Conservation (phyloP, 64 coral and sea anemone species). For the Stichodactyla mertensii region DNA sequence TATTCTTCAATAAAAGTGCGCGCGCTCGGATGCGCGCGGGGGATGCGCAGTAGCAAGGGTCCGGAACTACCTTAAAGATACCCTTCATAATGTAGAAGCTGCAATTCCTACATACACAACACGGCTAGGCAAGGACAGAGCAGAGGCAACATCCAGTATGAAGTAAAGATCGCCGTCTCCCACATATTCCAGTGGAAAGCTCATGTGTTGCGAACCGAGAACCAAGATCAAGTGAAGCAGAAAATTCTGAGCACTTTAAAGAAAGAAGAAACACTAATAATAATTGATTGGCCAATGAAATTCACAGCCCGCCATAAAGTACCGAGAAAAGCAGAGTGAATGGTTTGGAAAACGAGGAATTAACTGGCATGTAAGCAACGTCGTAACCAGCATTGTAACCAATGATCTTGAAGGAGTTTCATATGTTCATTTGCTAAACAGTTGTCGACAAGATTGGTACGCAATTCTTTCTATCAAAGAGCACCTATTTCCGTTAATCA, state of each 20-base stretch:
- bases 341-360: conserved; percentile 6
- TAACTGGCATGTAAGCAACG: conserved; percentile 10
- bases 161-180: conserved; percentile 2
- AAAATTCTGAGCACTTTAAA: not conserved
- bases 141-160: conserved; percentile 1
- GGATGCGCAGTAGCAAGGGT: no score
- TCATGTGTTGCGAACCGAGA: conserved; percentile 4
- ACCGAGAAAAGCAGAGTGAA: conserved; percentile 23
- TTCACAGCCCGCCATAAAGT: conserved; percentile 26
- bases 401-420: no score
- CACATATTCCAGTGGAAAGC: conserved; percentile 37
- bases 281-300: conserved; percentile 48
- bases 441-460: not conserved
- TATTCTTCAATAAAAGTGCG: no score
- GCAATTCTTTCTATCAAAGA: conserved; percentile 23
- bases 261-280: not conserved
- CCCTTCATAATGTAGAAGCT: no score
- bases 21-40: no score
- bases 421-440: no score
- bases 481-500: not conserved
- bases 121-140: not conserved
- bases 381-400: not conserved
- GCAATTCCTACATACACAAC: not conserved
- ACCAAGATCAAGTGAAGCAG: conserved; percentile 29
- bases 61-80: conserved; percentile 6